phyloP scores from a whole-genome alignment of 2,113 vertebrate species.

The Motacilla tschutschensis region DNA sequence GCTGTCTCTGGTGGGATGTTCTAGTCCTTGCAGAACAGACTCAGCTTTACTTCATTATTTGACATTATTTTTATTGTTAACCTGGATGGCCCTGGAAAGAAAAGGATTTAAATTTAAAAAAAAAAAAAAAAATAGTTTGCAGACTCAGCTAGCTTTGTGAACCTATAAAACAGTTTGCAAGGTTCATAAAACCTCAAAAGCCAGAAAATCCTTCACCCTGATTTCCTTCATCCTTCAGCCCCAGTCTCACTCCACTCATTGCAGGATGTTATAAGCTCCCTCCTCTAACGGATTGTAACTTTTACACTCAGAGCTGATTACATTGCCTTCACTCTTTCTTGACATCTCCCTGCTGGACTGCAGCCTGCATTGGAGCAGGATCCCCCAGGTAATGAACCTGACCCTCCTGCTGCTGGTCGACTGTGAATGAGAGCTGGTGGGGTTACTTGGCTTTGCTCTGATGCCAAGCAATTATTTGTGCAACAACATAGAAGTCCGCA shows the following conservation, averaged over 20 bases:
- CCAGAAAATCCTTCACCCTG: constrained; percentile 4
- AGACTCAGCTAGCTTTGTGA: constrained; percentile 11
- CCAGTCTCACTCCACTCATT: neutral
- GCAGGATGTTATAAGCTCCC: neutral
- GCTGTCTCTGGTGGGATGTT: neutral
- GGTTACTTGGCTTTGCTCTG: neutral
- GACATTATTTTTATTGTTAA: constrained; percentile 15
- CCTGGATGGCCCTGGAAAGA: neutral
- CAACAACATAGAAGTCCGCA: neutral
- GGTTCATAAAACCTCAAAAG: constrained; percentile 52
- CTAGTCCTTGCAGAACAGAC: neutral
- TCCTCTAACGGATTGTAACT: neutral
- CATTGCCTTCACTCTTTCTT: neutral
- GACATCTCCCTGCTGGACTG: neutral
- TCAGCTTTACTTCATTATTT: neutral
- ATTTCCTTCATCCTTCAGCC: constrained; percentile 1
- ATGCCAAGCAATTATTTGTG: constrained; percentile 1
- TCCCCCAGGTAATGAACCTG: neutral
- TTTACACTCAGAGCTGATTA: neutral
- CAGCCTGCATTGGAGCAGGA: neutral
- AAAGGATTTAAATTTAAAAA: constrained; percentile 13
- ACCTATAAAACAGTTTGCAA: constrained; percentile 32
- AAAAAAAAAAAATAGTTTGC: neutral
- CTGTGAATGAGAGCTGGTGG: neutral
- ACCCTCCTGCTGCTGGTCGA: neutral